Base-by-base conservation (phyloP, 2,113 vertebrate species). In the Mobula birostris region DNA sequence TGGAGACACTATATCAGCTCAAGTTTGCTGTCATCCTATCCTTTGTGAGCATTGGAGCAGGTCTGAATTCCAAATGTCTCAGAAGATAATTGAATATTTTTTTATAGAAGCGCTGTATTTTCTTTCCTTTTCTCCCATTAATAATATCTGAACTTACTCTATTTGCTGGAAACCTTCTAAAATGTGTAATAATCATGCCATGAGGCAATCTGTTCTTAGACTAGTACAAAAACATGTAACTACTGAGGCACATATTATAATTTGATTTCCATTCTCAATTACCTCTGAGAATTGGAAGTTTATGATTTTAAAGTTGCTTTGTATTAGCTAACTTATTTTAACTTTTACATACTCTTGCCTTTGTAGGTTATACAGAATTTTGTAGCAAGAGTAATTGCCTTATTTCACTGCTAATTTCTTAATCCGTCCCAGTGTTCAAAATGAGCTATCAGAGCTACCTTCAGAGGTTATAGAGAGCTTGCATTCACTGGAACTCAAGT, bases 401-500 rank as follows among this genome's bases (percentile, higher is more conserved):
- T 61, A 15, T 94, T 79, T 74, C 9, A 12, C 2, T 74, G 11
- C 19, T 8, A 78, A 94, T 32, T 36, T 2, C 66, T 93, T n/a
- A 29, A 3, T n/a, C 40, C 29, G 1, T 17, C 29, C 19, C 87
- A 29, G 36, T 24, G 19, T 27, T 27, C 19, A 94, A 94, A 85
- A 94, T 95, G 95, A 95, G 82, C n/a, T 19, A 94, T 74, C 7
- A 15, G 88, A 95, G 95, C 15, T 96, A 97, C 97, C 97, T 97
- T 97, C 96, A 94, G 97, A 97, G 88, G 97, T 97, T 94, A 98
- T 95, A 77, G 96, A 96, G 74, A 96, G 94, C 95, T 97, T 96
- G 94, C 96, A 96, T 82, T 96, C 96, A 91, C 96, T 96, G 80
- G 96, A 96, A 95, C 95, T 97, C 95, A 98, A 94, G 94, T 97